A percentile compares a stretch with the other conserved stretches of the same genome.
phyloP scores from a whole-genome alignment of 2,888 invertebrate genomes.

The Lasioglossum oenotherae region DNA sequence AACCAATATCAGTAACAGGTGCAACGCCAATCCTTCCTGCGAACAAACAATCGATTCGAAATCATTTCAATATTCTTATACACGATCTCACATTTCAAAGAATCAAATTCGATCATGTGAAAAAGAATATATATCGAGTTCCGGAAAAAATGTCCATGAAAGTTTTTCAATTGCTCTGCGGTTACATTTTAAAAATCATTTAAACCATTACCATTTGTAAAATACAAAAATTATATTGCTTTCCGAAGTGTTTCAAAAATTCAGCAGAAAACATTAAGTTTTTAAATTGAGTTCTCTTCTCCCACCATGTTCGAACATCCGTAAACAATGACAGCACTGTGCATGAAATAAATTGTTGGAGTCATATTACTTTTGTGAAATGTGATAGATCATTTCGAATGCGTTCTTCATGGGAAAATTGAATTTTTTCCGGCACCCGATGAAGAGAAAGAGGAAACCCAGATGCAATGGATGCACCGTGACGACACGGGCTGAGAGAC shows the following conservation, averaged over 20 bases:
- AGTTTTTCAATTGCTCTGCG: neutral
- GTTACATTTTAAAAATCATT: neutral
- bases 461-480: neutral
- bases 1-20: constrained; percentile 62
- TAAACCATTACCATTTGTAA: neutral
- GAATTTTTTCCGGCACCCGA: neutral
- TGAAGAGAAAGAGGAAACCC: neutral
- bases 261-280: neutral
- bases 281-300: neutral
- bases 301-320: neutral
- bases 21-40: constrained; percentile 53
- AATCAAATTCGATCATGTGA: neutral
- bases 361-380: neutral
- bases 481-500: constrained; percentile 8
- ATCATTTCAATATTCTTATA: neutral
- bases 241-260: neutral
- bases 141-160: neutral
- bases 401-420: neutral
- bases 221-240: neutral
- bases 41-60: constrained; percentile 1
- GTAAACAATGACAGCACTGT: neutral
- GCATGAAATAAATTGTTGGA: neutral
- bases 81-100: neutral
- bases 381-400: neutral
- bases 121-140: neutral